These are phyloP conservation scores for Gila robusta DNA, from an alignment of 2,797 vertebrate genomes.

Conservation along the genomic window DNA sequence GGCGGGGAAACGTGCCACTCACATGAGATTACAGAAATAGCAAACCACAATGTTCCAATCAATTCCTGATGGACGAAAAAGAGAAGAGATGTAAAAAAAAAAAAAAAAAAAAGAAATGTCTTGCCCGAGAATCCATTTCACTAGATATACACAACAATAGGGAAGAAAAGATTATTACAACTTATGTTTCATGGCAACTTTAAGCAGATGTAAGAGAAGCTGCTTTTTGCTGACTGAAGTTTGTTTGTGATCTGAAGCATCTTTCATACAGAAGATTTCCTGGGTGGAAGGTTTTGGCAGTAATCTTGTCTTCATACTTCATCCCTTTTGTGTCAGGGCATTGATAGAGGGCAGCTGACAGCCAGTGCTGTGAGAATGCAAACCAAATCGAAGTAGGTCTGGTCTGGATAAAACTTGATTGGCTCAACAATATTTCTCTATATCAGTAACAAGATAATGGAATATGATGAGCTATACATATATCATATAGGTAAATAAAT, in stretches of 20 bases:
- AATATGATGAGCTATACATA: neutral
- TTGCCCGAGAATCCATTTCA: neutral
- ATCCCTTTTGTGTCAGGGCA: neutral
- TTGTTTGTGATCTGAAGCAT: slow-evolving; percentile 1
- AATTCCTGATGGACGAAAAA: neutral
- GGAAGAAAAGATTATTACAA: neutral
- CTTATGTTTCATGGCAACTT: neutral
- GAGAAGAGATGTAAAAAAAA: too few relatives aligned
- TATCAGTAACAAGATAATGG: slow-evolving; percentile 4
- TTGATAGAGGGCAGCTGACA: neutral
- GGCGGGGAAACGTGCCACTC: too few relatives aligned
- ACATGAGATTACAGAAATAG: too few relatives aligned
- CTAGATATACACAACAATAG: neutral
- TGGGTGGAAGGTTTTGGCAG: slow-evolving; percentile 1
- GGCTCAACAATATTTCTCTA: neutral
- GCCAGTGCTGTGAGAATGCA: neutral
- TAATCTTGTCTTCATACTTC: neutral
- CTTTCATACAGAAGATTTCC: neutral
- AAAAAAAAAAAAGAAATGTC: neutral
- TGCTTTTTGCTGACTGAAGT: neutral
- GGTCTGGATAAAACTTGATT: neutral
- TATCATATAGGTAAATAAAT: neutral
- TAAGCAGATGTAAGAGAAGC: neutral
- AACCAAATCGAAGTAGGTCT: neutral
- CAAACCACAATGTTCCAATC: neutral